Percentiles rank a stretch among this genome's conserved stretches.
These are phyloP conservation scores for Cuniculus paca DNA, from an alignment of 2,797 vertebrate genomes.

Conservation along the genomic window DNA sequence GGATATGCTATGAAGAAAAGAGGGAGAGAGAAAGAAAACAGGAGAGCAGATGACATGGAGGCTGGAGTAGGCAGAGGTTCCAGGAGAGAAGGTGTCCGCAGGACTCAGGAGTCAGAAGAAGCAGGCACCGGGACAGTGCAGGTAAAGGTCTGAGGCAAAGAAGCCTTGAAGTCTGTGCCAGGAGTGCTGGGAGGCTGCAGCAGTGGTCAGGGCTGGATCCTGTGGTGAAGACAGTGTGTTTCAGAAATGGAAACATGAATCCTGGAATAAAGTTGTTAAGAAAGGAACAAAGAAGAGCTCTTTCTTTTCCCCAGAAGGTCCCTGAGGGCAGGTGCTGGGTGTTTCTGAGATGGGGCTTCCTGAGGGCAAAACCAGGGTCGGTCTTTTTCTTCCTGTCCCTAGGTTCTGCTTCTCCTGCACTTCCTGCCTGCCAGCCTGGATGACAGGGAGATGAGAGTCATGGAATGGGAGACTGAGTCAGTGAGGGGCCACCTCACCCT, in stretches of 20 bases:
- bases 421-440: neutral
- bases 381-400: neutral
- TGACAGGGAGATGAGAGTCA: neutral
- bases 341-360: no score
- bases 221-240: neutral
- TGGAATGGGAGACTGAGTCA: neutral
- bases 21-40: no score
- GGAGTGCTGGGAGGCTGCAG: neutral
- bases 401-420: neutral
- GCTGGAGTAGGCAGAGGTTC: neutral
- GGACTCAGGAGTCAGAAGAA: neutral
- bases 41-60: neutral
- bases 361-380: neutral
- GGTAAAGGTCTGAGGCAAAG: neutral
- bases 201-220: neutral
- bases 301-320: neutral
- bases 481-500: slow-evolving; percentile 16
- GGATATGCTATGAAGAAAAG: neutral
- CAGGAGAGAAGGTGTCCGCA: neutral
- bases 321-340: neutral
- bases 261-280: neutral
- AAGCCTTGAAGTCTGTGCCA: neutral
- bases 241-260: neutral
- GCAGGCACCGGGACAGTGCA: neutral
- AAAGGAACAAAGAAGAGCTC: neutral